phyloP scores from a whole-genome alignment of 2,797 vertebrate genomes.

The Pseudopleuronectes americanus region DNA sequence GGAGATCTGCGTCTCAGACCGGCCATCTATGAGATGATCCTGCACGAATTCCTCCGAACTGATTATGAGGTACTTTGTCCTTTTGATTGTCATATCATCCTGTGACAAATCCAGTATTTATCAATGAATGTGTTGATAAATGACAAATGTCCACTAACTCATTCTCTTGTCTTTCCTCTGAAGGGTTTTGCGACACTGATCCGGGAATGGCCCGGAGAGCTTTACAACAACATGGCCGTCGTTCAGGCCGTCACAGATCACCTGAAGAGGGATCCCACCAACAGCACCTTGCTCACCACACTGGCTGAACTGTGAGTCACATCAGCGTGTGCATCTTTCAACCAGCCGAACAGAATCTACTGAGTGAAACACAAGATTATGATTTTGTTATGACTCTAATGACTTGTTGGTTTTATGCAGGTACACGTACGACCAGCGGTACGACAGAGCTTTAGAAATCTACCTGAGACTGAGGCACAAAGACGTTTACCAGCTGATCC shows the following conservation, averaged over 20 bases:
- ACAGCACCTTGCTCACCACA: slow-evolving; percentile 91
- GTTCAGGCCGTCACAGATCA: slow-evolving; percentile 94
- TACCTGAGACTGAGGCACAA: slow-evolving; percentile 95
- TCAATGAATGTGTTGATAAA: background rate
- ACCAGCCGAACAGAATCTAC: background rate
- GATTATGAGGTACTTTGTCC: slow-evolving; percentile 91
- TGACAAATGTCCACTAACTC: background rate
- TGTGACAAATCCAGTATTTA: background rate
- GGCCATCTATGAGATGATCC: slow-evolving; percentile 98
- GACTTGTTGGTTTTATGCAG: slow-evolving; percentile 69
- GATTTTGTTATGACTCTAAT: background rate
- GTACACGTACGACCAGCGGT: slow-evolving; percentile 97
- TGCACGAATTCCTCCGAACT: slow-evolving; percentile 96
- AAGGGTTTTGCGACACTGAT: slow-evolving; percentile 96
- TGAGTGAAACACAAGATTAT: background rate
- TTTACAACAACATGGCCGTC: slow-evolving; percentile 97
- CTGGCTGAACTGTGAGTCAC: slow-evolving; percentile 94
- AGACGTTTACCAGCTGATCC: slow-evolving; percentile 97
- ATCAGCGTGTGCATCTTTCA: background rate
- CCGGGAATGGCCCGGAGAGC: slow-evolving; percentile 96
- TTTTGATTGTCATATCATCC: background rate
- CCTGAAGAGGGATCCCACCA: slow-evolving; percentile 91
- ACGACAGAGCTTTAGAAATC: slow-evolving; percentile 96
- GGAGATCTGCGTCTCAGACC: slow-evolving; percentile 95
- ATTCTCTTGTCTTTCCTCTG: slow-evolving; percentile 1